Percentiles rank a stretch among this genome's conserved stretches.
These are phyloP conservation scores for Adelosebastes latens DNA, from an alignment of 2,797 vertebrate genomes.

Conservation along the genomic window DNA sequence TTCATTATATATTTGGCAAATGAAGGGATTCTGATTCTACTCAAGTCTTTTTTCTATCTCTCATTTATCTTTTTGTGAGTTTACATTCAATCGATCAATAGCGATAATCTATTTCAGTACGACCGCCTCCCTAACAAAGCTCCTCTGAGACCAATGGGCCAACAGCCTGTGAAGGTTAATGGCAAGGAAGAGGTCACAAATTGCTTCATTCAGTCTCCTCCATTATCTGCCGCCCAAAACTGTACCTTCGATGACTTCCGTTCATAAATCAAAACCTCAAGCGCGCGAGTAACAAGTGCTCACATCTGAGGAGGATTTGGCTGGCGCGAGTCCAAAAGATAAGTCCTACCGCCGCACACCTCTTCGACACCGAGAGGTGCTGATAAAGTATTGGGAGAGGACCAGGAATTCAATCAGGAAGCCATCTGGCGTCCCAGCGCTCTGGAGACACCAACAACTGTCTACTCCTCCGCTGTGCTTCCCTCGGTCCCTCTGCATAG, in stretches of 20 bases:
- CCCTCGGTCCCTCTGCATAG: slow-evolving; percentile 26
- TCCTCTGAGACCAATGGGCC: slow-evolving; percentile 30
- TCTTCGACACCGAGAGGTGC: slow-evolving; percentile 37
- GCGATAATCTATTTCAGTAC: slow-evolving; percentile 38
- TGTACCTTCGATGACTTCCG: slow-evolving; percentile 19
- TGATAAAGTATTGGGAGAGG: slow-evolving; percentile 53
- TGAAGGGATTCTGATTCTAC: slow-evolving; percentile 7
- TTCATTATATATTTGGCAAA: slow-evolving; percentile 44
- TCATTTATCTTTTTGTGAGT: slow-evolving; percentile 25
- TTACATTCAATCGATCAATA: slow-evolving; percentile 46
- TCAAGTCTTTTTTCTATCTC: not conserved
- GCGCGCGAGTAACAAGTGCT: slow-evolving; percentile 21
- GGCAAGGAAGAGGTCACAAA: slow-evolving; percentile 48
- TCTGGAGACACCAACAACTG: slow-evolving; percentile 59
- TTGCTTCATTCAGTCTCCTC: slow-evolving; percentile 48
- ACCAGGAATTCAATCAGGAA: slow-evolving; percentile 62
- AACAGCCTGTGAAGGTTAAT: slow-evolving; percentile 53
- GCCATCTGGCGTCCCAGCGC: slow-evolving; percentile 62
- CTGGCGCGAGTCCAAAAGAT: slow-evolving; percentile 23
- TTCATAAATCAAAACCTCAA: slow-evolving; percentile 54
- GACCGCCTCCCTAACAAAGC: slow-evolving; percentile 12
- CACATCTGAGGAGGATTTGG: slow-evolving; percentile 25
- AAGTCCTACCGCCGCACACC: slow-evolving; percentile 15
- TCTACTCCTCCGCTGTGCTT: slow-evolving; percentile 22
- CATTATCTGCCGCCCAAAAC: slow-evolving; percentile 50